phyloP scores from a whole-genome alignment of 2,888 invertebrate genomes.

The Mythimna loreyi region DNA sequence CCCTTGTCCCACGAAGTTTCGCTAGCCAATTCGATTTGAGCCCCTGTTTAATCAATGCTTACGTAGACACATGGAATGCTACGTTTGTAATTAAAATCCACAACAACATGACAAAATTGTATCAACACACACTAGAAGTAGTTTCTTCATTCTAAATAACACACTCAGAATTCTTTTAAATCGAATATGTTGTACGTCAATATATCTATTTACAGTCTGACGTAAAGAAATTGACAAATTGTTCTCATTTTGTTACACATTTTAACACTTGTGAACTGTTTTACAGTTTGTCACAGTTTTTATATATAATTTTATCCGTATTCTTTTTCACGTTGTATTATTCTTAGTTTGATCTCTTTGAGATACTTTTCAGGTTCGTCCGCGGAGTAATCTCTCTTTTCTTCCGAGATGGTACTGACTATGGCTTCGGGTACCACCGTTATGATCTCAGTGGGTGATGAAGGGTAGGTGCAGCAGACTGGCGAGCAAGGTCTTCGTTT shows the following conservation, averaged over 20 bases:
- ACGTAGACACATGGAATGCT: conserved; percentile 5
- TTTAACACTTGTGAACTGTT: conserved; percentile 17
- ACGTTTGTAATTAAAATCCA: conserved; percentile 13
- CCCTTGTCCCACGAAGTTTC: not conserved
- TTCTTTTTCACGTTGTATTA: conserved; percentile 60
- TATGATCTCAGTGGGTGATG: conserved; percentile 48
- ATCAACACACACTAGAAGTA: not conserved
- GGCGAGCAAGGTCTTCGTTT: conserved; percentile 42
- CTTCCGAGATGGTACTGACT: conserved; percentile 74
- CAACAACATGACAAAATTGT: conserved; percentile 8
- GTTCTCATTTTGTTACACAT: conserved; percentile 7
- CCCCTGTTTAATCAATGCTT: conserved; percentile 1
- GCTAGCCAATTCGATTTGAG: not conserved
- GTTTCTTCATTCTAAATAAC: not conserved
- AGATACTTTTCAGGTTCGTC: conserved; percentile 85
- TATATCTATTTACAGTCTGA: conserved; percentile 19
- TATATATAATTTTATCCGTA: conserved; percentile 52
- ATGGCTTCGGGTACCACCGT: conserved; percentile 45
- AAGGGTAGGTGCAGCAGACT: conserved; percentile 46
- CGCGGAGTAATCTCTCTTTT: conserved; percentile 79
- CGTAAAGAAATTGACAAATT: conserved; percentile 25
- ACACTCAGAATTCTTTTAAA: conserved; percentile 1
- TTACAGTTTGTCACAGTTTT: conserved; percentile 2
- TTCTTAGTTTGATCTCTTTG: conserved; percentile 70
- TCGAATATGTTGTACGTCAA: conserved; percentile 7